These are phyloP conservation scores for Leptothorax acervorum DNA, from an alignment of 2,888 invertebrate species.

Conservation along the genomic window DNA sequence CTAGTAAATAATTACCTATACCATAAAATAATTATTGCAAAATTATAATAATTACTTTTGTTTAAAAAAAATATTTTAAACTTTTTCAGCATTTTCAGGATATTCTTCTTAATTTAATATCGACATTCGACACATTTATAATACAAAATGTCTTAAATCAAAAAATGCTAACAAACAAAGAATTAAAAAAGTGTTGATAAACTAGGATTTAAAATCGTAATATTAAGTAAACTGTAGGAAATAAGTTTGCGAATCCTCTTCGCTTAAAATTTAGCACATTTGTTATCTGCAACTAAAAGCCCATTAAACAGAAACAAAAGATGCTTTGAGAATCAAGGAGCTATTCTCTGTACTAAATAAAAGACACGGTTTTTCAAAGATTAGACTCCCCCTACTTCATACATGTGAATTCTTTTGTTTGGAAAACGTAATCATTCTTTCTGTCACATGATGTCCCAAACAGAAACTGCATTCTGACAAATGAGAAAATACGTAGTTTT, in stretches of 20 bases:
- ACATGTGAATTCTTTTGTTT: conserved; percentile 16
- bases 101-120: background rate
- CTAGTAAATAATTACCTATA: background rate
- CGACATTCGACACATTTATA: background rate
- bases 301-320: conserved; percentile 42
- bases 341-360: conserved; percentile 16
- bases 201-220: background rate
- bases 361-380: conserved; percentile 24
- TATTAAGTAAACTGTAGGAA: conserved; percentile 10
- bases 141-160: background rate
- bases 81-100: background rate
- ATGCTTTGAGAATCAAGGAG: conserved; percentile 1
- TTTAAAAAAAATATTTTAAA: background rate
- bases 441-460: background rate
- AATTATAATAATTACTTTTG: background rate
- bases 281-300: conserved; percentile 11
- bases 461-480: background rate
- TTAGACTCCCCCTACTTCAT: background rate
- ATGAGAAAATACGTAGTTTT: background rate
- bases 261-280: background rate
- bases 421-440: conserved; percentile 9
- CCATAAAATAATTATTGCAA: background rate
- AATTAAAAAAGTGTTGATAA: background rate
- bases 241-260: conserved; percentile 37
- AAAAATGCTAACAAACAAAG: background rate